Base-by-base conservation (phyloP, 1,140 invertebrate species). In the Neotoxoptera formosana region DNA sequence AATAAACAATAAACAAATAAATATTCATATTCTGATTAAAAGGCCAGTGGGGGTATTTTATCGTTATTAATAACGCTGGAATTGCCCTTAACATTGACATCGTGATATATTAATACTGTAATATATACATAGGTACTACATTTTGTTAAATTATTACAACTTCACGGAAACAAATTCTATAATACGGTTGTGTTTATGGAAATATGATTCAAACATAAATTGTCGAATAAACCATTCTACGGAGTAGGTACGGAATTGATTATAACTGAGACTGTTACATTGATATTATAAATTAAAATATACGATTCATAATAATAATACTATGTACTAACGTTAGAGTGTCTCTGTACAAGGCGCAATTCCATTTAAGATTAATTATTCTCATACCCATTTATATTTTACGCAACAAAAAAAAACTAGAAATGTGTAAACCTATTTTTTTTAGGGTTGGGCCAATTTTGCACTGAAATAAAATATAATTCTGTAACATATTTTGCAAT, bases 1-100 rank as follows among this genome's bases (percentile, higher is more conserved):
- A 25, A 47, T 47, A 86, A 86, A 86, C 84, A 86, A 45, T 84
- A 25, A 86, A 86, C 11, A 86, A 86, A 86, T 86, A 86, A 30
- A 41, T 86, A 45, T 86, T 86, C 84, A 86, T 86, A 84, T 86
- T 86, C 21, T 17, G 14, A 47, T 86, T 45, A 30, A 86, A 86
- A 47, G 25, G 25, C 14, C 45, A n/a, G 11, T 45, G 41, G 84
- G 84, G 41, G 84, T 45, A 86, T 86, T 47, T 86, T 45, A 86
- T 86, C 25, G 30, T 41, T 86, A 86, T 86, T 86, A 47, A 86
- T 86, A 45, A 30, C 36, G 25, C 30, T n/a, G 36, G 3, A 86
- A 86, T 45, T 30, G 41, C 84, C 84, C 41, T 47, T 47, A 76
- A 14, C 41, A 41, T 47, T n/a, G 84, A 86, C 45, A 86, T 17